These are phyloP conservation scores for Shargacucullia verbasci DNA, from an alignment of 2,888 invertebrate genomes.

Conservation along the genomic window DNA sequence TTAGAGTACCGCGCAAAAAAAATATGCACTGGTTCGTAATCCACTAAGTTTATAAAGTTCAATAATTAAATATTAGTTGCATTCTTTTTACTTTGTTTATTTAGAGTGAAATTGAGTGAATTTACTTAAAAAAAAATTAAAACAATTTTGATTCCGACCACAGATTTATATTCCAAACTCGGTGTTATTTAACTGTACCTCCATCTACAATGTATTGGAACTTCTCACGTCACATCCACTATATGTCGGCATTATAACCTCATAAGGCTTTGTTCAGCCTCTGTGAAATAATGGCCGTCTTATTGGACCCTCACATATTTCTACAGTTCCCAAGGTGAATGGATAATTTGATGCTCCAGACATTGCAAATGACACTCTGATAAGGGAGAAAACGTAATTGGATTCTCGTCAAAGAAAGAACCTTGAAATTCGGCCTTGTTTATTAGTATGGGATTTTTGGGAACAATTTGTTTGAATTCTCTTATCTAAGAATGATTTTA, in stretches of 20 bases:
- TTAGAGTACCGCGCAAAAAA: too few species aligned
- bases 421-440: slow-evolving; percentile 19
- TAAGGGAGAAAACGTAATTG: slow-evolving; percentile 45
- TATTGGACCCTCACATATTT: slow-evolving; percentile 35
- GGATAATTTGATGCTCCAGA: slow-evolving; percentile 46
- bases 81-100: too few species aligned
- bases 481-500: too few species aligned
- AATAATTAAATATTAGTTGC: too few species aligned
- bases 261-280: slow-evolving; percentile 42
- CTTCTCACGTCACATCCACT: slow-evolving; percentile 26
- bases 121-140: too few species aligned
- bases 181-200: slow-evolving; percentile 27
- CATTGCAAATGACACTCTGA: slow-evolving; percentile 41
- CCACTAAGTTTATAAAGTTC: too few species aligned
- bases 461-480: too few species aligned
- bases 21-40: too few species aligned
- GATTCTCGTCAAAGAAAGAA: slow-evolving; percentile 27
- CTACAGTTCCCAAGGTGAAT: slow-evolving; percentile 42
- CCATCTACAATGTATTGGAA: slow-evolving; percentile 3
- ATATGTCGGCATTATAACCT: slow-evolving; percentile 43
- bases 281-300: slow-evolving; percentile 52
- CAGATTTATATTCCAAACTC: not conserved
- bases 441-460: slow-evolving; percentile 14
- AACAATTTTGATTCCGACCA: too few species aligned
- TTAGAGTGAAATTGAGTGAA: too few species aligned